Evolutionary conservation across 35 echinoderm and acorn worm genomes (phyloP), one percentile per base, ranked within the genome.

Genomic region (Apostichopus californicus): DNA sequence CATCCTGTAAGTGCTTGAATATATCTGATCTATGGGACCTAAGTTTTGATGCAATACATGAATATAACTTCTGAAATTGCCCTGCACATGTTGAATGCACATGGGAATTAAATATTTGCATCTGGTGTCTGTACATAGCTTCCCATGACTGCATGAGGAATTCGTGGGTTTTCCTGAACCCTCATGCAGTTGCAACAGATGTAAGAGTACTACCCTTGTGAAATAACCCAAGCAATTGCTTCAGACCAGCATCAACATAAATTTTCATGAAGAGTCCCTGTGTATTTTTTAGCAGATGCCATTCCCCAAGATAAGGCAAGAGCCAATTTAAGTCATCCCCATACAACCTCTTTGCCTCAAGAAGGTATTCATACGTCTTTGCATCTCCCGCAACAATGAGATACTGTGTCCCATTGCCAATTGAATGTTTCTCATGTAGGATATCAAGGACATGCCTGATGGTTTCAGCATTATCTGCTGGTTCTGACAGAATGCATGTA

Each of bases 331-430:
- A 72, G n/a, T 86, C 90, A 18, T 89, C 85, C 5, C 73, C 13
- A 91, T 94, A 94, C 9, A 89, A 58, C 15, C 59, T 56, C 12
- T 94, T 94, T 25, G 84, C 56, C 6, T 93, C 65, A 3, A 93
- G 46, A 20, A 93, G 15, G 25, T 90, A 78, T 8, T 90, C 71
- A 90, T 87, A 93, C 54, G 92, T 93, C 56, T 93, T 93, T 9
- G 78, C 86, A 93, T 93, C 92, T 89, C 92, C 92, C n/a, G 78
- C 92, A 25, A 91, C 89, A 14, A 94, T 89, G 8, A 94, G 79
- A 60, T 94, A 21, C 10, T 9, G 9, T 78, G 14, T 55, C 5
- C 61, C 3, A 11, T 90, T 23, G 66, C 92, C n/a, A 83, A 94
- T 53, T 8, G 15, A 54, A 91, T 83, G 86, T 28, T 90, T 90